Conservation (phyloP, 2,888 invertebrate species). For the Stomorhina lunata region DNA sequence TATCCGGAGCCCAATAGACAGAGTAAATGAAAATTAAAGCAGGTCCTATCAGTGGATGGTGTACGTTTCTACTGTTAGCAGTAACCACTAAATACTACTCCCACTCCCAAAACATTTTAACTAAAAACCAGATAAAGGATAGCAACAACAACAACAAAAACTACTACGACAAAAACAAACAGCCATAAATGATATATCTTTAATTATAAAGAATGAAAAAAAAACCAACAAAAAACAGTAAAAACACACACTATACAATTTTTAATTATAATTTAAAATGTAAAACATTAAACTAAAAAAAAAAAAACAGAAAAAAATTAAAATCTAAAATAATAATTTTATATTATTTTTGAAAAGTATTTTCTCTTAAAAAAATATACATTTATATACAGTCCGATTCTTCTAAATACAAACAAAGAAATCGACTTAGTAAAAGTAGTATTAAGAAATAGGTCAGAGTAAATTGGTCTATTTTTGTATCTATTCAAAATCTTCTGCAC, state of each 20-base stretch:
- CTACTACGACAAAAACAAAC: conserved; percentile 46
- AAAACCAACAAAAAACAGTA: conserved; percentile 27
- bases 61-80: conserved; percentile 80
- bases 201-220: conserved; percentile 38
- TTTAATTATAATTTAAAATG: conserved; percentile 63
- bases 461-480: too few species aligned
- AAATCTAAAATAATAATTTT: background rate
- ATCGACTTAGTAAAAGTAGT: too few species aligned
- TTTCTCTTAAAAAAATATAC: background rate
- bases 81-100: conserved; percentile 68
- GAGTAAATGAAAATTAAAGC: conserved; percentile 81
- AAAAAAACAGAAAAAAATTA: conserved; percentile 18
- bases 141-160: conserved; percentile 45
- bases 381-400: too few species aligned
- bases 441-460: too few species aligned
- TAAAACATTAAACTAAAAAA: conserved; percentile 60
- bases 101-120: conserved; percentile 50
- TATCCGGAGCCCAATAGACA: conserved; percentile 86
- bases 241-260: conserved; percentile 35
- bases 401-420: background rate
- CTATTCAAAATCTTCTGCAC: too few species aligned
- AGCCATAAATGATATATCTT: conserved; percentile 68
- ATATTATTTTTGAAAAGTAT: background rate
- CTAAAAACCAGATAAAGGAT: background rate
- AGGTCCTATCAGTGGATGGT: conserved; percentile 80